Percentiles rank a stretch among this genome's conserved stretches.
Evolutionary conservation across 1,140 invertebrate species (phyloP).

Genomic region (Acromyrmex echinatior): DNA sequence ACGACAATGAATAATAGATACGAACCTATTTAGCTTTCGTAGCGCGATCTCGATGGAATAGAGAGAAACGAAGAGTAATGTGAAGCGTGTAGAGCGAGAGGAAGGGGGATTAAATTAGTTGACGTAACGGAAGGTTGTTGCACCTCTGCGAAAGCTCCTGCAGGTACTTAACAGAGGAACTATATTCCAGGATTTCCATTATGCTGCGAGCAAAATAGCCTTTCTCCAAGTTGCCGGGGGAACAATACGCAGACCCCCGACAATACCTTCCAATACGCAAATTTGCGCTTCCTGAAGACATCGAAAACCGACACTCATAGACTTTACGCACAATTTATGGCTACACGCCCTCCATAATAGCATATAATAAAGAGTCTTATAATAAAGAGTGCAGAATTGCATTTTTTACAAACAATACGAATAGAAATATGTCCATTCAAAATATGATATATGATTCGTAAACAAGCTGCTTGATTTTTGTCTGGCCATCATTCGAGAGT

Average conservation of each 20-base stretch:
- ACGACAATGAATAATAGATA: conserved; percentile 58
- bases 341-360: neutral
- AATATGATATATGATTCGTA: neutral
- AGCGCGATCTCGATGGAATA: conserved; percentile 38
- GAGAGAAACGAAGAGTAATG: conserved; percentile 52
- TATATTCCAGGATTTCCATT: conserved; percentile 61
- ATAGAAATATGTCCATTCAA: neutral
- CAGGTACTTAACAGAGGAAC: conserved; percentile 71
- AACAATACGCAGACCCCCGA: conserved; percentile 17
- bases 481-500: neutral
- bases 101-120: conserved; percentile 49
- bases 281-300: conserved; percentile 28
- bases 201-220: conserved; percentile 66
- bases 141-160: conserved; percentile 54
- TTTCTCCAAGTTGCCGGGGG: conserved; percentile 62
- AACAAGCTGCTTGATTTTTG: neutral
- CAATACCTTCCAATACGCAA: conserved; percentile 43
- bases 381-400: neutral
- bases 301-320: conserved; percentile 33
- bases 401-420: neutral
- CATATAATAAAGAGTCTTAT: neutral
- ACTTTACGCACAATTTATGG: conserved; percentile 10
- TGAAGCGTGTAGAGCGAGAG: neutral
- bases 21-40: conserved; percentile 58
- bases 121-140: conserved; percentile 61